Conservation (phyloP, 2,797 vertebrate species). For the Tenualosa ilisha region DNA sequence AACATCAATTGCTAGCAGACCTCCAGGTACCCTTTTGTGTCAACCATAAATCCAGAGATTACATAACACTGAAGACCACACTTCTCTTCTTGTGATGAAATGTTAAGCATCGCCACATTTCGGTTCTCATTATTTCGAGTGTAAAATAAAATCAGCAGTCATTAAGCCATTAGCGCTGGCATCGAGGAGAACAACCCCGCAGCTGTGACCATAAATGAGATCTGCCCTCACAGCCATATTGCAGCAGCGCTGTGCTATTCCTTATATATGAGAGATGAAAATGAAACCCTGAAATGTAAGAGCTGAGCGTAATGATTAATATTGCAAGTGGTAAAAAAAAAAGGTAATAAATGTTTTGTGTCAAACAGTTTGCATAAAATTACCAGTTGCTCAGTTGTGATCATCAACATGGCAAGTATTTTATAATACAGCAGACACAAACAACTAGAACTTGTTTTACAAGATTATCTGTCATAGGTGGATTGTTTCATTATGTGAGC, state of each 20-base stretch:
- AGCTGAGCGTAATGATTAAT: background rate
- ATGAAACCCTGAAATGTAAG: background rate
- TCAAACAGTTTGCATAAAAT: background rate
- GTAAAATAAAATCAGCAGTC: constrained; percentile 16
- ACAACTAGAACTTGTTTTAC: too few relatives aligned
- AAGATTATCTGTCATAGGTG: background rate
- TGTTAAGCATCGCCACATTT: background rate
- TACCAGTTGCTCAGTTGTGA: background rate
- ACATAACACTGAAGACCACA: background rate
- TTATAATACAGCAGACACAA: too few relatives aligned
- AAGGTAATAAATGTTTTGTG: background rate
- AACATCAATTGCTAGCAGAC: background rate
- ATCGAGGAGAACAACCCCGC: background rate
- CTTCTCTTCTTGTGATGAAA: background rate
- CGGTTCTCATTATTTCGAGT: background rate
- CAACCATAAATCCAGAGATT: background rate
- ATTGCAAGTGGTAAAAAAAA: background rate
- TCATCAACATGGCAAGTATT: background rate
- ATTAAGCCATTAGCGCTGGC: background rate
- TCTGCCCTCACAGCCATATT: background rate
- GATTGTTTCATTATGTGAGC: background rate
- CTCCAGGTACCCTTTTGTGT: background rate
- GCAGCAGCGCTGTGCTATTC: background rate
- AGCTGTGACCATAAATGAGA: background rate
- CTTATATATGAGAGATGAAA: background rate